A percentile compares a stretch with the other conserved stretches of the same genome.
Conservation (phyloP, 1,140 invertebrate genomes). For the Hydropsyche tenuis region DNA sequence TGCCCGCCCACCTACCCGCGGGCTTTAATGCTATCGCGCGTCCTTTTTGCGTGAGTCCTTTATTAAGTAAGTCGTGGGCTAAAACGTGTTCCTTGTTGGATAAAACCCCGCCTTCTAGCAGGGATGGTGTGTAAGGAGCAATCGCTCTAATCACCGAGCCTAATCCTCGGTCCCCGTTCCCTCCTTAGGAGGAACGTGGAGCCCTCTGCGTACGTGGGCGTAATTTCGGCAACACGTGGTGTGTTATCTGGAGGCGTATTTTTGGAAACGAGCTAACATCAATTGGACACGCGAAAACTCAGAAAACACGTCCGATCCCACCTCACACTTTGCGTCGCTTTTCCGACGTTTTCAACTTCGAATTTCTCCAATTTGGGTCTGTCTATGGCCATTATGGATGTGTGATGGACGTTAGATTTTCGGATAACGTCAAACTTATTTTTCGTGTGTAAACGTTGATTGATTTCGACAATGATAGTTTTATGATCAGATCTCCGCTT, state of each 20-base stretch:
- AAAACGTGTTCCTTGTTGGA: constrained; percentile 48
- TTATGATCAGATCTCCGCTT: too few relatives aligned
- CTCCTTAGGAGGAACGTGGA: too few relatives aligned
- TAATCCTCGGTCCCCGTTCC: constrained; percentile 3
- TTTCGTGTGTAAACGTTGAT: too few relatives aligned
- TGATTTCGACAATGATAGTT: too few relatives aligned
- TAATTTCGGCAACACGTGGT: not conserved
- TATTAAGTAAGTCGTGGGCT: constrained; percentile 46
- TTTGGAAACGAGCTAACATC: constrained; percentile 20
- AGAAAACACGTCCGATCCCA: not conserved
- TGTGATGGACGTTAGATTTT: too few relatives aligned
- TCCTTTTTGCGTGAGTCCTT: constrained; percentile 48
- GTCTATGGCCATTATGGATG: too few relatives aligned
- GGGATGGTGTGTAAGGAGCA: constrained; percentile 21
- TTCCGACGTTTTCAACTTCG: too few relatives aligned
- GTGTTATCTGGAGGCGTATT: constrained; percentile 13
- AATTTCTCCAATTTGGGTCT: too few relatives aligned
- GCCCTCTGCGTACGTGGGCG: too few relatives aligned
- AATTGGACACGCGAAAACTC: constrained; percentile 25
- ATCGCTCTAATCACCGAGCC: constrained; percentile 44
- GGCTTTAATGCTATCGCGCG: constrained; percentile 44
- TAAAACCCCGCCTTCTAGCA: not conserved
- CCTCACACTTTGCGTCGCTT: too few relatives aligned
- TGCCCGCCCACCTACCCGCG: constrained; percentile 13
- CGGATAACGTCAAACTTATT: too few relatives aligned